Evolutionary conservation across 1,140 invertebrate genomes (phyloP).

Genomic region (Trichonephila clavata): DNA sequence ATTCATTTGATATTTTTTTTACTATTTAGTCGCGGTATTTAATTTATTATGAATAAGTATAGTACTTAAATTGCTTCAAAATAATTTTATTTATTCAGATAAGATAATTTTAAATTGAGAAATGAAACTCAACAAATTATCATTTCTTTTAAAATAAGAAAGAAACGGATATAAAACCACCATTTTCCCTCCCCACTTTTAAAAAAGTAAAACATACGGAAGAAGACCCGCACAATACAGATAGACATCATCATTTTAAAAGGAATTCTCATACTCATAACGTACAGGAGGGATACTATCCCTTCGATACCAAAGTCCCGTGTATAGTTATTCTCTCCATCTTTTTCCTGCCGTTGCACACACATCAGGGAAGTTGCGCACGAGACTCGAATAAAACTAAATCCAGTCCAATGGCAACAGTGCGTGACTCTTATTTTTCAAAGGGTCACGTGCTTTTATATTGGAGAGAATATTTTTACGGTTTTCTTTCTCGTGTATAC

Average conservation of each 20-base stretch:
- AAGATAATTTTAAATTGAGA: too few relatives aligned
- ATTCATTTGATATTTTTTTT: too few relatives aligned
- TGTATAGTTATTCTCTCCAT: constrained; percentile 4
- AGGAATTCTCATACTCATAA: constrained; percentile 19
- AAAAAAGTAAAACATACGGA: background rate
- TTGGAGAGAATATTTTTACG: constrained; percentile 53
- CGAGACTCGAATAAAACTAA: constrained; percentile 56
- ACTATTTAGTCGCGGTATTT: too few relatives aligned
- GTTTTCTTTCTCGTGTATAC: background rate
- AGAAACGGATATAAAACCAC: background rate
- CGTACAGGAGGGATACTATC: background rate
- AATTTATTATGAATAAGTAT: too few relatives aligned
- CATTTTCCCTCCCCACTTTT: background rate
- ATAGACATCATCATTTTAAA: constrained; percentile 34
- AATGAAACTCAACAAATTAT: background rate
- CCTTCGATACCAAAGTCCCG: background rate
- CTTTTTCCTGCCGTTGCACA: background rate
- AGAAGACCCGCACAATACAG: background rate
- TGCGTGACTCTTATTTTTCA: constrained; percentile 69
- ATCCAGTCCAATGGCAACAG: constrained; percentile 54
- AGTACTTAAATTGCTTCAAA: too few relatives aligned
- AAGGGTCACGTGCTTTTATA: constrained; percentile 55
- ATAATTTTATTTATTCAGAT: too few relatives aligned
- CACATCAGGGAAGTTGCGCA: constrained; percentile 24
- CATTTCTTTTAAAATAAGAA: background rate